Evolutionary conservation across 2,888 invertebrate genomes (phyloP).

Genomic region (Stenolophus ochropezus): DNA sequence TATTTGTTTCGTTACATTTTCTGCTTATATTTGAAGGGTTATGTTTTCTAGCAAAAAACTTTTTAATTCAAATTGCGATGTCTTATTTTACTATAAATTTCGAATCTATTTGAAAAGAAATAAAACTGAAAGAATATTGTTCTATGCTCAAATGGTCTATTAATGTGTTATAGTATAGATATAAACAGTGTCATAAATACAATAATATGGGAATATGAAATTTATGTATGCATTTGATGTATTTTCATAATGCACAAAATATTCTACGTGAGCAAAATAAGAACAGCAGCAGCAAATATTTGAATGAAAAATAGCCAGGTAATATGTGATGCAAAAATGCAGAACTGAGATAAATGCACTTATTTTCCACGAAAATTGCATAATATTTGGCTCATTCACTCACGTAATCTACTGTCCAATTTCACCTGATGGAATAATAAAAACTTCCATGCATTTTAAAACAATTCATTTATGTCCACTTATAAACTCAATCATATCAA

Average conservation of each 20-base stretch:
- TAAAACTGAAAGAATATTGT: too few species aligned
- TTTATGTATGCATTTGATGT: background rate
- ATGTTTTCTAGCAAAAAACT: too few species aligned
- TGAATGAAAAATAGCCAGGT: background rate
- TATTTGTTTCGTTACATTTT: too few species aligned
- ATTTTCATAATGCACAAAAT: background rate
- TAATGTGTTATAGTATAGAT: too few species aligned
- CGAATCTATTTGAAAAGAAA: too few species aligned
- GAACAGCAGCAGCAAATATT: background rate
- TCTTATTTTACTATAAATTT: too few species aligned
- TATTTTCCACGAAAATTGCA: constrained; percentile 22
- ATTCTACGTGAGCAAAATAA: too few species aligned
- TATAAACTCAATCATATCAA: constrained; percentile 19
- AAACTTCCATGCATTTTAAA: constrained; percentile 50
- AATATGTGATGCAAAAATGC: background rate
- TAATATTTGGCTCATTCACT: constrained; percentile 8
- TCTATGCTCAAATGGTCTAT: too few species aligned
- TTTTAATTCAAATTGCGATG: too few species aligned
- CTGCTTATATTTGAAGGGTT: too few species aligned
- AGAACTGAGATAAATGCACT: constrained; percentile 11
- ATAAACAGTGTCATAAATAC: too few species aligned
- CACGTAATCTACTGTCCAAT: constrained; percentile 26
- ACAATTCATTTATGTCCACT: constrained; percentile 29
- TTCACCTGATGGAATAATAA: constrained; percentile 47
- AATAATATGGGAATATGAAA: too few species aligned